phyloP scores from a whole-genome alignment of 1,140 invertebrate genomes.

The Pseudobourletiella spinata region DNA sequence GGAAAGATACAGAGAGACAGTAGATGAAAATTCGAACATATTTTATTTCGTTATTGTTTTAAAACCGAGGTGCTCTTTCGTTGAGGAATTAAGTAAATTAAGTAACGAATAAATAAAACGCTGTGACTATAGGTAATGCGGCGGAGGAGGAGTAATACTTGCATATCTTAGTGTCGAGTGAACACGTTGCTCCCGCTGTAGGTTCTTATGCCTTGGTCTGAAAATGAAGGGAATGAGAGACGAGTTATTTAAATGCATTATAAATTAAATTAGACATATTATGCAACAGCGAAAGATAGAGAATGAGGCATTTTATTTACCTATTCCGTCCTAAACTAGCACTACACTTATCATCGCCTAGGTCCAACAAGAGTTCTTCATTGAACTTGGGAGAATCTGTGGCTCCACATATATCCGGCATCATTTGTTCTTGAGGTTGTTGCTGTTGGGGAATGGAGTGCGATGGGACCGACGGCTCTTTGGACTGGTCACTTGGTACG shows the following conservation, averaged over 20 bases:
- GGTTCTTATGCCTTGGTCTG: conserved; percentile 3
- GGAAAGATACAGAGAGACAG: no score
- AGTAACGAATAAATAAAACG: neutral
- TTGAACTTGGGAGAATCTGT: conserved; percentile 4
- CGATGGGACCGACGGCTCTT: neutral
- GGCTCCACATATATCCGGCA: conserved; percentile 7
- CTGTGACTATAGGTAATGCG: conserved; percentile 4
- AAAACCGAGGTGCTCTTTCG: neutral
- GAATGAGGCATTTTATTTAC: neutral
- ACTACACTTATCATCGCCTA: conserved; percentile 7
- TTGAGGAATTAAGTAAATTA: neutral
- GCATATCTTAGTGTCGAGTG: neutral
- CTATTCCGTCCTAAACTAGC: conserved; percentile 2
- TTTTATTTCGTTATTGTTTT: conserved; percentile 4
- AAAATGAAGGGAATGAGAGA: no score
- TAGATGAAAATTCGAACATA: no score
- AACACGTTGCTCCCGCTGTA: conserved; percentile 1
- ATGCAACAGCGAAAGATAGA: no score
- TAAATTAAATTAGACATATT: no score
- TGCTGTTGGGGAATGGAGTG: conserved; percentile 1
- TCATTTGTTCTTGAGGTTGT: conserved; percentile 10
- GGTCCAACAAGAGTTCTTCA: neutral
- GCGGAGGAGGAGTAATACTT: conserved; percentile 7
- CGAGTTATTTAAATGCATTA: no score
- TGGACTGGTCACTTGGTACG: no score